Base-by-base conservation (phyloP, 1,140 invertebrate genomes). In the Caenorhabditis inopinata region DNA sequence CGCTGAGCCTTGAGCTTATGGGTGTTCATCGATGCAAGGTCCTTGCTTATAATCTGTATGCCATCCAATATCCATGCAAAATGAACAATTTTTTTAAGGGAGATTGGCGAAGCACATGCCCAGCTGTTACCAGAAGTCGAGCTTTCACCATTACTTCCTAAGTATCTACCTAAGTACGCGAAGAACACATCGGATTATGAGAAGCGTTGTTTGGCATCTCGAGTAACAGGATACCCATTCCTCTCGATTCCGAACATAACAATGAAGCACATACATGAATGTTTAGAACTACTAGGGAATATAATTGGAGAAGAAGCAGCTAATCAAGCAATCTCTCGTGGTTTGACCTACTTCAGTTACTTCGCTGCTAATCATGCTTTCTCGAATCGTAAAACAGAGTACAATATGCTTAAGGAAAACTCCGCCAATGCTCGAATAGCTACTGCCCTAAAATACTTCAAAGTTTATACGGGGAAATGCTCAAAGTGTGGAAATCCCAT, bases 51-150 rank as follows among this genome's bases (percentile, higher is more conserved):
- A 68, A 68, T 21, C 11, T 38, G 58, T 68, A 68, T 18, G 58
- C 38, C 38, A 7, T 42, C 38, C 14, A 42, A 42, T 42, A 7
- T 42, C 38, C 14, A 7, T 21, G 32, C 12, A 38, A 18, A 32
- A 4, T 25, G 49, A 51, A 2, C 27, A 11, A 32, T 32, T n/a
- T 1, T 32, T 58, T 68, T 18, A 5, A 68, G 58, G 21, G 32
- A 38, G 27, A 6, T 12, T 21, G 32, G 32, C 2, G 58, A 68
- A 42, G 58, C 58, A 16, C n/a, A 16, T 7, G 32, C 38, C 12
- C 58, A 68, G 38, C n/a, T 68, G 32, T 18, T 68, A 68, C 58
- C 58, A 38, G 58, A 68, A 18, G 58, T 68, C 12, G 58, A 68
- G 12, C 9, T 68, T 18, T n/a, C 58, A 68, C 21, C 58, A 32